These are phyloP conservation scores for Mirza zaza DNA, from an alignment of 2,113 vertebrate genomes.

Conservation along the genomic window DNA sequence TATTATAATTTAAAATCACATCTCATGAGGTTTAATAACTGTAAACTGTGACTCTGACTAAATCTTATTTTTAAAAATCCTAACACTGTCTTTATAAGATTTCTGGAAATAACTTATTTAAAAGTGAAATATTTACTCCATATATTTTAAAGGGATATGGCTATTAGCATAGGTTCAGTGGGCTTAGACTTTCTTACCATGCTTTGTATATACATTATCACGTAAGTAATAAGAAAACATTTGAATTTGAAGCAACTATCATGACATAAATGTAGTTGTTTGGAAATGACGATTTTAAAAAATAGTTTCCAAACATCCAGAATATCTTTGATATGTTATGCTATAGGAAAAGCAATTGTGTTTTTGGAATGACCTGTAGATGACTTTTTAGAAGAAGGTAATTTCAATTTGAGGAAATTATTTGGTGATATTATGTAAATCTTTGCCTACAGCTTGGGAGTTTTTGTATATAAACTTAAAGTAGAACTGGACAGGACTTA, in stretches of 20 bases:
- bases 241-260: background rate
- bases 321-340: background rate
- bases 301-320: background rate
- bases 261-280: background rate
- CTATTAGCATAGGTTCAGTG: background rate
- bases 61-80: background rate
- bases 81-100: background rate
- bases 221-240: background rate
- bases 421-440: background rate
- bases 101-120: conserved; percentile 9
- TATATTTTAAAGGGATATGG: background rate
- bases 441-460: background rate
- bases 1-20: background rate
- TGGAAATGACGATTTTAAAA: background rate
- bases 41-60: background rate
- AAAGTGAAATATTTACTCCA: background rate
- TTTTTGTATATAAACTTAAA: background rate
- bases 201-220: background rate
- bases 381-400: background rate
- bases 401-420: background rate
- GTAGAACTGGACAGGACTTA: background rate
- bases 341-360: background rate
- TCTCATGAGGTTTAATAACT: background rate
- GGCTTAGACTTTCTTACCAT: background rate
- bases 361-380: background rate